These are phyloP conservation scores for Mesaphorura yosii DNA, from an alignment of 1,140 invertebrate genomes.

Conservation along the genomic window DNA sequence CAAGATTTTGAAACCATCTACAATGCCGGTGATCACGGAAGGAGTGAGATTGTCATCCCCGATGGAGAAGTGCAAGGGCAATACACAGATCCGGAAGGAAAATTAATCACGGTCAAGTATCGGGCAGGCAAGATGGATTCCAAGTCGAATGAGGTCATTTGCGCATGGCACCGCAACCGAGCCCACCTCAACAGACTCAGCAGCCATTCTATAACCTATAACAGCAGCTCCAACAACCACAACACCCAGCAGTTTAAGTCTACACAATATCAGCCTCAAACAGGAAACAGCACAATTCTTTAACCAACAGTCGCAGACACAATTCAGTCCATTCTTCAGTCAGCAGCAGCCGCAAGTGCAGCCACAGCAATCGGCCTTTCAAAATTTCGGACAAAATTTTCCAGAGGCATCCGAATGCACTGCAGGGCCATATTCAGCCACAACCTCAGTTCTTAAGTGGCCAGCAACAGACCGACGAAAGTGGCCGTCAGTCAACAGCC, in stretches of 20 bases:
- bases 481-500: too few species aligned
- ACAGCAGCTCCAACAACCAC: slow-evolving; percentile 10
- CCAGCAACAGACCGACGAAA: too few species aligned
- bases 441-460: too few species aligned
- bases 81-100: slow-evolving; percentile 44
- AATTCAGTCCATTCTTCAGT: too few species aligned
- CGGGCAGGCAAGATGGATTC: slow-evolving; percentile 53
- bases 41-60: slow-evolving; percentile 17
- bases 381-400: too few species aligned
- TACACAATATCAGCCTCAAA: slow-evolving; percentile 5
- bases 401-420: too few species aligned
- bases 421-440: too few species aligned
- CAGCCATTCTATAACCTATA: slow-evolving; percentile 8
- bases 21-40: slow-evolving; percentile 22
- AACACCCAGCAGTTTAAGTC: slow-evolving; percentile 7
- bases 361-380: slow-evolving; percentile 1
- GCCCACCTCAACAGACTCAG: background rate
- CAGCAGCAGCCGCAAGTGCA: slow-evolving; percentile 13
- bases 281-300: too few species aligned
- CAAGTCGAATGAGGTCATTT: slow-evolving; percentile 38
- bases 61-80: slow-evolving; percentile 35
- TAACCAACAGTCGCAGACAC: too few species aligned
- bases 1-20: slow-evolving; percentile 21
- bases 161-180: slow-evolving; percentile 18
- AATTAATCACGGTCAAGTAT: slow-evolving; percentile 50